A percentile compares a stretch with the other conserved stretches of the same genome.
Evolutionary conservation across 2,797 vertebrate species (phyloP).

Genomic region (Acipenser transmontanus): DNA sequence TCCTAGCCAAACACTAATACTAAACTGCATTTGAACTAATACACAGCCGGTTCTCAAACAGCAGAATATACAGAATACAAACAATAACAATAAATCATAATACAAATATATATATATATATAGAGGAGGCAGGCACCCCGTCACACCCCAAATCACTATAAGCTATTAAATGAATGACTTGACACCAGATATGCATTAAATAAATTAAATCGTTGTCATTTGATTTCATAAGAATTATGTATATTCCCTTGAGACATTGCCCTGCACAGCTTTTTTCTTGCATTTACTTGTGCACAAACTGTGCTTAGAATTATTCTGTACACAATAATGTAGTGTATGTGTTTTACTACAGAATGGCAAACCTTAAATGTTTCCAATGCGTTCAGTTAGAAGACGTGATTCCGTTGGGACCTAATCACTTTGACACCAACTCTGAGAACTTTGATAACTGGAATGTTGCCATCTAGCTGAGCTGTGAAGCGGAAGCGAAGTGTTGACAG

Average conservation of each 20-base stretch:
- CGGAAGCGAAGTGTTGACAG: background rate
- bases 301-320: background rate
- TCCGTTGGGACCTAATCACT: constrained; percentile 1
- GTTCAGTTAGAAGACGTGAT: background rate
- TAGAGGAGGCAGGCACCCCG: too few species aligned
- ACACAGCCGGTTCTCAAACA: too few species aligned
- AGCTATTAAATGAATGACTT: too few species aligned
- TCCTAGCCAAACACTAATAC: too few species aligned
- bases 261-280: background rate
- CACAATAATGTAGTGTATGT: background rate
- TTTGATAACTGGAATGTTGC: constrained; percentile 1
- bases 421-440: background rate
- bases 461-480: background rate
- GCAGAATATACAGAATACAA: too few species aligned
- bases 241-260: background rate
- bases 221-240: too few species aligned
- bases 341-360: background rate
- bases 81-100: too few species aligned
- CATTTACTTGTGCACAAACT: background rate
- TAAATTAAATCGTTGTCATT: too few species aligned
- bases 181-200: too few species aligned
- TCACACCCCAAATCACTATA: too few species aligned
- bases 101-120: too few species aligned
- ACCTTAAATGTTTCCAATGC: constrained; percentile 3
- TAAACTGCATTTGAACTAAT: too few species aligned